Evolutionary conservation across 2,797 vertebrate genomes (phyloP).

Genomic region (Taenioides sp.): DNA sequence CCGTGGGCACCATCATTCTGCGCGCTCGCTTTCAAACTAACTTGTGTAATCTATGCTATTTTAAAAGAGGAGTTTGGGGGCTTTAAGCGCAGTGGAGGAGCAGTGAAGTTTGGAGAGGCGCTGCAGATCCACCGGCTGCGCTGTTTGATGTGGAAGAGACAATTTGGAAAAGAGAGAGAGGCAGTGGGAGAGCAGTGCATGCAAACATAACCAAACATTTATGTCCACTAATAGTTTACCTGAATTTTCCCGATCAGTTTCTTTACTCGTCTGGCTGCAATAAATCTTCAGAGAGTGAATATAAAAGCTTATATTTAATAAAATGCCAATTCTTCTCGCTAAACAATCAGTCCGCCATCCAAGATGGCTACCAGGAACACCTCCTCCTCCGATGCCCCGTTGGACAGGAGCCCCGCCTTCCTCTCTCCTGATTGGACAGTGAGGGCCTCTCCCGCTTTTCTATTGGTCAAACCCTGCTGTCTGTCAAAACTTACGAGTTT

Average conservation of each 20-base stretch:
- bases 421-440: conserved; percentile 51
- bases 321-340: conserved; percentile 77
- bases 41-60: conserved; percentile 1
- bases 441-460: rapidly evolving
- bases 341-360: conserved; percentile 84
- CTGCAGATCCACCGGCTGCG: conserved; percentile 52
- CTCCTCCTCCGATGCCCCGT: conserved; percentile 75
- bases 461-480: conserved; percentile 39
- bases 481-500: conserved; percentile 28
- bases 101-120: conserved; percentile 26
- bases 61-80: not conserved
- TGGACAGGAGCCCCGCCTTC: conserved; percentile 60
- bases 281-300: conserved; percentile 35
- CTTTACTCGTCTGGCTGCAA: conserved; percentile 41
- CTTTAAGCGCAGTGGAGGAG: not conserved
- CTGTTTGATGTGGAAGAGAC: conserved; percentile 57
- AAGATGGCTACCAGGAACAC: conserved; percentile 85
- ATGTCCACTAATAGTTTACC: conserved; percentile 56
- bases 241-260: conserved; percentile 64
- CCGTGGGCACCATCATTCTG: conserved; percentile 11
- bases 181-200: conserved; percentile 17
- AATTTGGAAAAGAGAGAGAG: conserved; percentile 53
- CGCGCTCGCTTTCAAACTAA: conserved; percentile 32
- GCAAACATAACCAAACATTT: conserved; percentile 31
- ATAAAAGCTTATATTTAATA: conserved; percentile 60